Evolutionary conservation across 1,140 invertebrate species (phyloP).

Genomic region (Lordiphosa mommai): DNA sequence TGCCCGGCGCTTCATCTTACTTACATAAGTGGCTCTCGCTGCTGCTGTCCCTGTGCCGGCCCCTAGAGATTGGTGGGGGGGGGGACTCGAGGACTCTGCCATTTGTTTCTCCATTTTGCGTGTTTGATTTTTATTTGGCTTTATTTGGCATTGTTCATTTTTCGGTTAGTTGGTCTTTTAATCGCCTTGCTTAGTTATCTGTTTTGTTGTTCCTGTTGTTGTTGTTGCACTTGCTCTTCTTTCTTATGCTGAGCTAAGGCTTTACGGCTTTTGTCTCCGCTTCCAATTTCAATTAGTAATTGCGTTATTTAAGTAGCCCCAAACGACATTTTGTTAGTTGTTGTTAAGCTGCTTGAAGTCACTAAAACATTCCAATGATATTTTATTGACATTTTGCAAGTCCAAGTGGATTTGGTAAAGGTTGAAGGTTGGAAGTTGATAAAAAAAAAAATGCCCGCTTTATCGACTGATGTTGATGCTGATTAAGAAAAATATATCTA

Average conservation of each 20-base stretch:
- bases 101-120: conserved; percentile 60
- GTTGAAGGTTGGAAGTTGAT: no score
- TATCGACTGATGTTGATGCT: no score
- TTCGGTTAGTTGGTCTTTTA: conserved; percentile 71
- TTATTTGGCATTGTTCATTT: conserved; percentile 67
- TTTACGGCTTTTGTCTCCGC: conserved; percentile 14
- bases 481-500: no score
- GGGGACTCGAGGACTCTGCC: conserved; percentile 9
- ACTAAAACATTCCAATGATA: conserved; percentile 38
- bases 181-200: conserved; percentile 47
- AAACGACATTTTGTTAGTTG: neutral
- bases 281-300: conserved; percentile 60
- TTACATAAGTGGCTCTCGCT: conserved; percentile 55
- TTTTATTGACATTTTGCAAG: conserved; percentile 50
- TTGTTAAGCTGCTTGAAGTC: conserved; percentile 6
- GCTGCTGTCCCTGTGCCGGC: neutral
- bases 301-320: conserved; percentile 31
- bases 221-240: neutral
- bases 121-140: conserved; percentile 61
- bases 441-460: no score
- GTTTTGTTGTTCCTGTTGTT: neutral
- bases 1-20: conserved; percentile 32
- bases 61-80: neutral
- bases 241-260: conserved; percentile 11
- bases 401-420: neutral